Conservation (phyloP, 2,888 invertebrate genomes). For the Cheilosia impressa region DNA sequence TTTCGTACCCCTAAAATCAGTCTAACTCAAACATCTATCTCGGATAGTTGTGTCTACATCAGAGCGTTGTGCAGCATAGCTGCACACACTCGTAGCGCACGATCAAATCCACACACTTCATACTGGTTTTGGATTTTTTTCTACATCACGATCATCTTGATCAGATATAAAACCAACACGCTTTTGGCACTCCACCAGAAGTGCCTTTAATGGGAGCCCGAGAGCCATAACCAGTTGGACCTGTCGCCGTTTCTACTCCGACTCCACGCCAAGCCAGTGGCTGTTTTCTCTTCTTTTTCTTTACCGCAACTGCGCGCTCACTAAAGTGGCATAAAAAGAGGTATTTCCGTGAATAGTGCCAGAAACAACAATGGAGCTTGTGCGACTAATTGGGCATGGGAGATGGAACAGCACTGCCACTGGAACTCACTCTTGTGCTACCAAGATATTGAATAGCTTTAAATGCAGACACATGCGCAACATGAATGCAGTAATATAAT, state of each 20-base stretch:
- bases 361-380: conserved; percentile 40
- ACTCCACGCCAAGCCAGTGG: conserved; percentile 40
- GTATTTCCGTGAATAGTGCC: conserved; percentile 52
- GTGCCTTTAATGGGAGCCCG: conserved; percentile 70
- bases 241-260: conserved; percentile 64
- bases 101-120: conserved; percentile 54
- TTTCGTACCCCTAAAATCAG: conserved; percentile 60
- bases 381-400: conserved; percentile 69
- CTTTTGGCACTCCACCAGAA: conserved; percentile 75
- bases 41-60: conserved; percentile 42
- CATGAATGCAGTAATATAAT: conserved; percentile 52
- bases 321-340: conserved; percentile 6
- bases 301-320: conserved; percentile 11
- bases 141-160: conserved; percentile 52
- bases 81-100: conserved; percentile 63
- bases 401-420: conserved; percentile 26
- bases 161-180: conserved; percentile 73
- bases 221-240: conserved; percentile 73
- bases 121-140: conserved; percentile 51
- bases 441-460: conserved; percentile 57
- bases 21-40: conserved; percentile 66
- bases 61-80: conserved; percentile 42
- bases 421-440: conserved; percentile 34
- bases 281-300: conserved; percentile 9
- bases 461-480: conserved; percentile 40